Conservation (phyloP, 2,113 vertebrate species). For the Amazona vittata region DNA sequence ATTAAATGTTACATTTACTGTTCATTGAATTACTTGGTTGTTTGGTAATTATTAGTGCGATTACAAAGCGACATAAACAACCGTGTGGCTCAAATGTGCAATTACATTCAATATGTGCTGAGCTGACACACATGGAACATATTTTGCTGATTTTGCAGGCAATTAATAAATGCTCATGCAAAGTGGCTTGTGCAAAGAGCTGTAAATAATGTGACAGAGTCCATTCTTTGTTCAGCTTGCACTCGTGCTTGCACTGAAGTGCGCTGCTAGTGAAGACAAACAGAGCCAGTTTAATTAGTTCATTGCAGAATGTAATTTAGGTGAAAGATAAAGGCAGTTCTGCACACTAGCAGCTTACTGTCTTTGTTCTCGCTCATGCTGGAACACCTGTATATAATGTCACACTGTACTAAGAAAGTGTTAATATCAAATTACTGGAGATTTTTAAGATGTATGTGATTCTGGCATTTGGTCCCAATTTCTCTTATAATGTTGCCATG, state of each 20-base stretch:
- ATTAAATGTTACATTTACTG: conserved; percentile 71
- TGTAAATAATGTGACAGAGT: neutral
- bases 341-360: neutral
- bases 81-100: conserved; percentile 51
- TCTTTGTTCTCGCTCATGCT: neutral
- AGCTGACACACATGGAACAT: conserved; percentile 14
- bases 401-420: neutral
- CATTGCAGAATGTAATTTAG: neutral
- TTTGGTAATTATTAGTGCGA: conserved; percentile 69
- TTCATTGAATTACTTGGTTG: conserved; percentile 66
- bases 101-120: conserved; percentile 60
- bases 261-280: neutral
- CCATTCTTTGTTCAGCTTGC: neutral
- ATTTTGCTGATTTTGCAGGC: conserved; percentile 69
- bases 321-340: neutral
- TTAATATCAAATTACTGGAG: neutral
- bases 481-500: neutral
- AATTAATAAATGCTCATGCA: conserved; percentile 66
- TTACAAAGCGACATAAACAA: conserved; percentile 71
- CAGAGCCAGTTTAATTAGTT: neutral
- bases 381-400: neutral
- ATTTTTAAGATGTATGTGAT: neutral
- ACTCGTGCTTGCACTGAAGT: neutral
- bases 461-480: neutral
- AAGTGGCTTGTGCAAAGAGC: conserved; percentile 11